Percentiles rank a stretch among this genome's conserved stretches.
phyloP scores from a whole-genome alignment of 1,140 invertebrate genomes.

The Muscidifurax raptorellus region DNA sequence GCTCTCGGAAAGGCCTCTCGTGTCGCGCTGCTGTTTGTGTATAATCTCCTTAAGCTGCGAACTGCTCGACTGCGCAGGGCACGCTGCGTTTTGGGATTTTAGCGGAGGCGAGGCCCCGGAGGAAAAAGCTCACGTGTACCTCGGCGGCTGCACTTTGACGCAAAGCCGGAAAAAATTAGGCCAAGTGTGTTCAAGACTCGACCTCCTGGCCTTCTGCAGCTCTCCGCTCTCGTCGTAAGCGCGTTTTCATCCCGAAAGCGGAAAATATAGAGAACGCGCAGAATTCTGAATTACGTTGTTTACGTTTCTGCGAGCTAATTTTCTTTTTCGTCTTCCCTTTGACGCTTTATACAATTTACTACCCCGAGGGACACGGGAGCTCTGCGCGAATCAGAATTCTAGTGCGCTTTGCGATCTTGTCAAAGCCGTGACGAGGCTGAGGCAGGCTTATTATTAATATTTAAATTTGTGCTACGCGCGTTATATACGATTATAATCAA shows the following conservation, averaged over 20 bases:
- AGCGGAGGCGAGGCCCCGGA: background rate
- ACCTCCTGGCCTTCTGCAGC: background rate
- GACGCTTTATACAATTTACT: constrained; percentile 16
- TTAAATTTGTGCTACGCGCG: too few relatives aligned
- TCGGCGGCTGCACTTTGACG: background rate
- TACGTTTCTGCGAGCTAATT: background rate
- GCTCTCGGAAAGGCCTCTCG: constrained; percentile 3
- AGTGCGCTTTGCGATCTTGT: too few relatives aligned
- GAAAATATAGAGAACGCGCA: background rate
- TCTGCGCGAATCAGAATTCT: background rate
- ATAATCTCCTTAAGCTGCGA: constrained; percentile 26
- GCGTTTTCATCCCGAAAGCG: background rate
- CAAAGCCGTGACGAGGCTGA: too few relatives aligned
- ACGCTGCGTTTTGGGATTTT: background rate
- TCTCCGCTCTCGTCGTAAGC: background rate
- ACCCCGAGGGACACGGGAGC: too few relatives aligned
- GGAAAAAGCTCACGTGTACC: background rate
- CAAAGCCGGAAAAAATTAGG: constrained; percentile 23
- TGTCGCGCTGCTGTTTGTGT: background rate
- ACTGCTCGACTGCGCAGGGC: background rate
- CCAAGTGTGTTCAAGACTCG: constrained; percentile 26
- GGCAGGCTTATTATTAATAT: too few relatives aligned
- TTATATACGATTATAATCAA: too few relatives aligned
- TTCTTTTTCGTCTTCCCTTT: background rate
- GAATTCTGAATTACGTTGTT: background rate